Percentiles rank a stretch among this genome's conserved stretches.
Conservation (phyloP, 2,113 vertebrate genomes). For the Pomatorhinus ruficollis region DNA sequence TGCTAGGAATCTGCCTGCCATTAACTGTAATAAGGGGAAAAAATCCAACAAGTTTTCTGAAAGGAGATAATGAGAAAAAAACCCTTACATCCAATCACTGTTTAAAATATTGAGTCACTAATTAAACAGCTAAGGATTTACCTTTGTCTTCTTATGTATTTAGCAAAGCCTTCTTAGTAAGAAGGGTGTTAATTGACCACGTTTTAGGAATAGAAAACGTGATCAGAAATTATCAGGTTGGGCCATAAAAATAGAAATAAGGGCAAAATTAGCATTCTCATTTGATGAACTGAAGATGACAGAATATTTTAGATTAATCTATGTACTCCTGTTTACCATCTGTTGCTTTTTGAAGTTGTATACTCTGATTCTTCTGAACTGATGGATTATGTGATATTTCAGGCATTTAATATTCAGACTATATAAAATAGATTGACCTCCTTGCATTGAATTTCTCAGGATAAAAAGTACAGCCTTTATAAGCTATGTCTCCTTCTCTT, state of each 20-base stretch:
- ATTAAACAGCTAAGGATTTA: background rate
- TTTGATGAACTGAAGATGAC: background rate
- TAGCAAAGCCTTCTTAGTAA: background rate
- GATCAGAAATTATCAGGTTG: background rate
- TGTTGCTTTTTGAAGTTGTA: background rate
- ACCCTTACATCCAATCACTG: accelerated
- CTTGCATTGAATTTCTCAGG: background rate
- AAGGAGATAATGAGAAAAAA: background rate
- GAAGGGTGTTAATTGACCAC: background rate
- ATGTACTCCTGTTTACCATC: background rate
- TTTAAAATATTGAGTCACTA: background rate
- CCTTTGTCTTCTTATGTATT: background rate
- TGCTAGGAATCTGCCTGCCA: background rate
- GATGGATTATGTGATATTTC: background rate
- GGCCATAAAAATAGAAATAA: background rate
- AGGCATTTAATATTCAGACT: background rate
- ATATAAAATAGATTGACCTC: background rate
- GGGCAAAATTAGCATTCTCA: background rate
- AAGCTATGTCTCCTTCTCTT: background rate
- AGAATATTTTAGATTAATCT: background rate
- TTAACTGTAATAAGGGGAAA: background rate
- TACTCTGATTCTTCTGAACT: background rate
- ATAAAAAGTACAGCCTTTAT: background rate
- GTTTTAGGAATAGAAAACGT: background rate
- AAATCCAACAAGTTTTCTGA: background rate